phyloP scores from a whole-genome alignment of 2,888 invertebrate genomes.

The Melanophora roralis region DNA sequence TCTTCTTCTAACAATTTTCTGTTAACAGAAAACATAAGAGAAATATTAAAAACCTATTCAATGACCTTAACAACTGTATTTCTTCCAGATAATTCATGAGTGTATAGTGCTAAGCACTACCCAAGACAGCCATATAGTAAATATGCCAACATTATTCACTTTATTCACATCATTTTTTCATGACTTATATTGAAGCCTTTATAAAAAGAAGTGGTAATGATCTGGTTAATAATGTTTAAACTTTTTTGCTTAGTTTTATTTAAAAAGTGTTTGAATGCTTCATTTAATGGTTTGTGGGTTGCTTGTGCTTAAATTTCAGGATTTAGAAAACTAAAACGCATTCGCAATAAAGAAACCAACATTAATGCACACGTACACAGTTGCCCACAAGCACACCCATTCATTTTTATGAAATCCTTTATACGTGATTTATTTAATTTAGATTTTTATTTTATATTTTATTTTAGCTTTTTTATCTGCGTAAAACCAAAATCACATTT shows the following conservation, averaged over 20 bases:
- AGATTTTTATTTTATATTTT: neutral
- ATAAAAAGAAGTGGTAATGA: too few relatives aligned
- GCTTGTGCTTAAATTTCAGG: neutral
- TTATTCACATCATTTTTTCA: too few relatives aligned
- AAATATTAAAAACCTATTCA: too few relatives aligned
- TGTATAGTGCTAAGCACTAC: too few relatives aligned
- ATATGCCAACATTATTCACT: too few relatives aligned
- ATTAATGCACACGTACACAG: neutral
- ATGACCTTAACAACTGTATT: too few relatives aligned
- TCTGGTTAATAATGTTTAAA: too few relatives aligned
- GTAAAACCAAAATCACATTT: neutral
- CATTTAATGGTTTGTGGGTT: neutral
- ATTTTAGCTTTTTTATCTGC: neutral
- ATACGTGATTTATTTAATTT: conserved; percentile 16
- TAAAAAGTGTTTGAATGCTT: neutral
- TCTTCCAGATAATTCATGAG: too few relatives aligned
- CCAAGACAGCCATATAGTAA: too few relatives aligned
- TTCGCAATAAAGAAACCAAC: neutral
- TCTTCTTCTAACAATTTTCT: too few relatives aligned
- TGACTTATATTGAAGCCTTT: too few relatives aligned
- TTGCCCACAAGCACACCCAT: neutral
- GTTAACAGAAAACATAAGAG: too few relatives aligned
- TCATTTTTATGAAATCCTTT: neutral
- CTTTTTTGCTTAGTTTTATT: neutral
- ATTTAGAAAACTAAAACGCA: conserved; percentile 10